Evolutionary conservation across 2,888 invertebrate species (phyloP).

Genomic region (Trichogramma evanescens): DNA sequence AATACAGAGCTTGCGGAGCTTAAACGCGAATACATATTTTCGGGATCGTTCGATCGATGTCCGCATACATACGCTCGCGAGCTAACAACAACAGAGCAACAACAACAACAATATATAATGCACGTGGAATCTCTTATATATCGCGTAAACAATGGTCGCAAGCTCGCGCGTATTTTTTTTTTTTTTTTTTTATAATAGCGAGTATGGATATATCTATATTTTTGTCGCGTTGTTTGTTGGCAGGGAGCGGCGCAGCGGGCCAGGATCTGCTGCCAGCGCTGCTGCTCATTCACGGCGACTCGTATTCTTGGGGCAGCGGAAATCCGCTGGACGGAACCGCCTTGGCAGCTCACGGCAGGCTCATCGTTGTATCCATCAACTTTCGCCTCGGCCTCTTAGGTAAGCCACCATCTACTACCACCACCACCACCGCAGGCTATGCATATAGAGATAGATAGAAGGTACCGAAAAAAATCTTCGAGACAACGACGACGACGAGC

Average conservation of each 20-base stretch:
- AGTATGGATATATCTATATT: background rate
- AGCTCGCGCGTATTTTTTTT: background rate
- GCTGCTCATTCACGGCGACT: constrained; percentile 89
- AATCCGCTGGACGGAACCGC: constrained; percentile 96
- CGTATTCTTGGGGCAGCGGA: constrained; percentile 94
- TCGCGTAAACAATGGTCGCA: no score
- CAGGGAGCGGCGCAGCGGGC: background rate
- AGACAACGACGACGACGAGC: no score
- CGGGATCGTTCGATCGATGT: background rate
- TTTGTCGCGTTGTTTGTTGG: background rate
- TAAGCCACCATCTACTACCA: constrained; percentile 45
- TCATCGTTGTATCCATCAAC: constrained; percentile 86
- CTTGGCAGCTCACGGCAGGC: constrained; percentile 82
- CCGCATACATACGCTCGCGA: background rate
- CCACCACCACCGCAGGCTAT: background rate
- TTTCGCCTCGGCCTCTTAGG: constrained; percentile 83
- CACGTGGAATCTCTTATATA: no score
- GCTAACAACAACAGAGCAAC: no score
- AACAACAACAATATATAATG: no score
- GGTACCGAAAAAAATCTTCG: background rate
- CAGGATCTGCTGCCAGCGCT: constrained; percentile 67
- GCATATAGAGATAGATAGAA: background rate
- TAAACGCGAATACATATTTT: no score
- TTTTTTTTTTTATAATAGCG: constrained; percentile 3
- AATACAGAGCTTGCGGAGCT: no score